Evolutionary conservation across 2,797 vertebrate genomes (phyloP).

Genomic region (Muraenolepis orangiensis): DNA sequence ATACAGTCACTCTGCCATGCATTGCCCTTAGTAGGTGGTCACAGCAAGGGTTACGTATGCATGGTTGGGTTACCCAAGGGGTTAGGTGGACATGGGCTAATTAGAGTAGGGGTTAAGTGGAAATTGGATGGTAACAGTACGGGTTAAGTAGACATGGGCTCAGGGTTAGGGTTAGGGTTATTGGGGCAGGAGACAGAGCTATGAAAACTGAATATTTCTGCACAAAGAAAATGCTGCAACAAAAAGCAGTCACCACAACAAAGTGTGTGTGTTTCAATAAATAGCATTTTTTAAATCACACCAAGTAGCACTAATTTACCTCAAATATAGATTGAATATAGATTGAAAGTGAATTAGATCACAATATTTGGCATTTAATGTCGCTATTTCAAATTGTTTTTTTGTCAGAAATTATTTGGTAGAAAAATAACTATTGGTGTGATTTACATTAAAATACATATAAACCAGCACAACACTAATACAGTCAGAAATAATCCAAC

Average conservation of each 20-base stretch:
- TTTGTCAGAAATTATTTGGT: background rate
- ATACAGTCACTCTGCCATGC: constrained; percentile 50
- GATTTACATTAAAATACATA: constrained; percentile 17
- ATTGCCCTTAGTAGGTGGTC: constrained; percentile 42
- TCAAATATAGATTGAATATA: background rate
- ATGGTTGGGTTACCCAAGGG: constrained; percentile 19
- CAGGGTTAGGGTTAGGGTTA: too few species aligned
- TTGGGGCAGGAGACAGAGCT: constrained; percentile 39
- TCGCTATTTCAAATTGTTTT: too few species aligned
- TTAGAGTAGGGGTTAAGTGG: constrained; percentile 44
- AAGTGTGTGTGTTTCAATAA: background rate
- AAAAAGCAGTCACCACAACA: constrained; percentile 45
- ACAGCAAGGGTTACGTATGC: constrained; percentile 46
- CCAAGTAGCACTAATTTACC: constrained; percentile 21
- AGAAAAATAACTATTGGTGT: constrained; percentile 29
- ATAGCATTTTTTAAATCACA: constrained; percentile 37
- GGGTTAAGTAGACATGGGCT: constrained; percentile 15
- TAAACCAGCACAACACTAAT: constrained; percentile 16
- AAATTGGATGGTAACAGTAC: constrained; percentile 20
- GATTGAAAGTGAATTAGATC: too few species aligned
- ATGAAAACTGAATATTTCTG: constrained; percentile 30
- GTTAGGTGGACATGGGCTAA: constrained; percentile 14
- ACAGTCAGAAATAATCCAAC: background rate
- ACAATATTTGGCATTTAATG: too few species aligned
- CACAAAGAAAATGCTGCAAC: constrained; percentile 27